Conservation (phyloP, 2,888 invertebrate genomes). For the Pterobdella sp. region DNA sequence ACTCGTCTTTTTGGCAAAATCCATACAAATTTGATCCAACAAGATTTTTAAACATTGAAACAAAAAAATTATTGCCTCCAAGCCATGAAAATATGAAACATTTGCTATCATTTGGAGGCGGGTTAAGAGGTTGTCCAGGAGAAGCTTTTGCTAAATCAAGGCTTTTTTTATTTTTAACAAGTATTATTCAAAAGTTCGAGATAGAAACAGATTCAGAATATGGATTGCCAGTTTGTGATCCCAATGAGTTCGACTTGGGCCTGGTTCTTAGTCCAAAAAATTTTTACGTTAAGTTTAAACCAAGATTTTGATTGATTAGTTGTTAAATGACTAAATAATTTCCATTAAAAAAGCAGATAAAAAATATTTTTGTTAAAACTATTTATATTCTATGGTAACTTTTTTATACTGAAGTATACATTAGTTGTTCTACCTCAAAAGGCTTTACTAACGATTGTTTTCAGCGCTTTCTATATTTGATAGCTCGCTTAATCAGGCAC, state of each 20-base stretch:
- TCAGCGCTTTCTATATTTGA: no score
- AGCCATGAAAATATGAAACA: slow-evolving; percentile 11
- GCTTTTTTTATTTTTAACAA: slow-evolving; percentile 25
- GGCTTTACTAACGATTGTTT: no score
- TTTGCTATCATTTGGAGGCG: slow-evolving; percentile 30
- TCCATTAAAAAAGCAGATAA: no score
- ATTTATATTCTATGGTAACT: no score
- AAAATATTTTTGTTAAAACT: no score
- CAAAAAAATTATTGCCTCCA: slow-evolving; percentile 14
- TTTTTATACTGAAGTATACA: no score
- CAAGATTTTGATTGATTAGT: no score
- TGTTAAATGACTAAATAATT: no score
- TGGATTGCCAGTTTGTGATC: slow-evolving; percentile 24
- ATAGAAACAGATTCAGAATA: slow-evolving; percentile 13
- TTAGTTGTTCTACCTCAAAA: no score
- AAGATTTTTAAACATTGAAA: slow-evolving; percentile 26
- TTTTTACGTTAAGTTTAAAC: slow-evolving; percentile 21
- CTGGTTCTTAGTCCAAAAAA: slow-evolving; percentile 27
- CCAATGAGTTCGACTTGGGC: slow-evolving; percentile 30
- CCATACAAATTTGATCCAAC: slow-evolving; percentile 29
- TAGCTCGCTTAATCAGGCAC: no score
- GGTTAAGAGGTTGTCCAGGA: slow-evolving; percentile 31
- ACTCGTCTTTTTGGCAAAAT: slow-evolving; percentile 39
- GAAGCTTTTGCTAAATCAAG: slow-evolving; percentile 29
- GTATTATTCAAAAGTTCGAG: slow-evolving; percentile 27